phyloP scores from a whole-genome alignment of 2,797 vertebrate genomes.

The Neoniphon sammara region DNA sequence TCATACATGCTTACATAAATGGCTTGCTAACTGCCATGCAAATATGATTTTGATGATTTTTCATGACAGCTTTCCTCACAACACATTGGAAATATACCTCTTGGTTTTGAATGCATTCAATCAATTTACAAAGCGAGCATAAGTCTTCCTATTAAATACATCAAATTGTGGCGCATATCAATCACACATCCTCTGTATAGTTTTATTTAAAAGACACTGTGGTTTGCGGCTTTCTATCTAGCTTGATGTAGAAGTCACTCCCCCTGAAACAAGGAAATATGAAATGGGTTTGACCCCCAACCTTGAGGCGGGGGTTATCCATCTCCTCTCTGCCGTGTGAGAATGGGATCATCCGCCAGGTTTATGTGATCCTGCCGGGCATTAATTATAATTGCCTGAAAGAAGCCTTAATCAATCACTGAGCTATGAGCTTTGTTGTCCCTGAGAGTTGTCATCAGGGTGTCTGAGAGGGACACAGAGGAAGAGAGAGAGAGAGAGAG shows the following conservation, averaged over 20 bases:
- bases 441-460: constrained; percentile 59
- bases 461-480: constrained; percentile 41
- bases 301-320: constrained; percentile 56
- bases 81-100: constrained; percentile 17
- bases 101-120: constrained; percentile 29
- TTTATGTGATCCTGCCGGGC: constrained; percentile 62
- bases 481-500: constrained; percentile 31
- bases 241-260: constrained; percentile 34
- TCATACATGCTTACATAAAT: neutral
- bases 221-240: constrained; percentile 23
- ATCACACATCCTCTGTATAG: constrained; percentile 21
- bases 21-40: constrained; percentile 13
- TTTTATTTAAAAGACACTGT: constrained; percentile 26
- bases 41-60: constrained; percentile 42
- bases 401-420: constrained; percentile 69
- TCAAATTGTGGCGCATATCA: constrained; percentile 35
- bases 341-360: constrained; percentile 45
- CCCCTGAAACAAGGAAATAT: constrained; percentile 43
- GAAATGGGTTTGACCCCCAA: constrained; percentile 56
- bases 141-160: constrained; percentile 38
- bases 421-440: constrained; percentile 63
- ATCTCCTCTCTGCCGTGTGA: constrained; percentile 27
- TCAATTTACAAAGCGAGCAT: constrained; percentile 25
- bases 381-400: constrained; percentile 70
- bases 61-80: constrained; percentile 8